Base-by-base conservation (phyloP, 2,113 vertebrate species). In the Carollia perspicillata region DNA sequence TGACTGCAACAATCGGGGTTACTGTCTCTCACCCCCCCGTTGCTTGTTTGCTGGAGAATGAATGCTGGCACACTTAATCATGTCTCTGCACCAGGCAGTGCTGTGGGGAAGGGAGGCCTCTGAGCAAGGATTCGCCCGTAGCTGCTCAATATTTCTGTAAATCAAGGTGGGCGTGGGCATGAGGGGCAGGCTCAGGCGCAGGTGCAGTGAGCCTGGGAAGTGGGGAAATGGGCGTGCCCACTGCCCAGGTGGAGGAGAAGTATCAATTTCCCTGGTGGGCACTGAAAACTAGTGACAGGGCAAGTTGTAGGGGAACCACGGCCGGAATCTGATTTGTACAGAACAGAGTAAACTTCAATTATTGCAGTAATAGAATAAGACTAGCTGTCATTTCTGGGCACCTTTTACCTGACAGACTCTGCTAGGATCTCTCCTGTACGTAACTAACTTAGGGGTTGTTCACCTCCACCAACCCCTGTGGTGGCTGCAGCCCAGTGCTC, bases 21-120 rank as follows among this genome's bases (percentile, higher is more conserved):
- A 97, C 92, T 81, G 84, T 97, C 93, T 97, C 90, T 97, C 97
- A 92, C 53, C 96, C 92, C 90, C 92, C 97, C 97, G 98, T 96
- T 75, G 95, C 95, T 95, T 84, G 69, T 97, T 98, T 98, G 97
- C 95, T 94, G 74, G 84, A 90, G 96, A 97, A 95, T 90, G 95
- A 93, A 97, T 91, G 94, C 60, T n/a, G 93, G 84, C 53, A 95
- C 74, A 96, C 93, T 95, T 96, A 87, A 97, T 95, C 90, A 80
- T 94, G 95, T 94, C 97, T 97, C 94, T 96, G 89, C 75, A 90
- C 85, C 95, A 95, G n/a, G 63, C 69, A n/a, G 0, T 84, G 89
- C 44, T 37, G 66, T 95, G 89, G 69, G 65, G 95, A 97, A 96
- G 42, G 96, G 74, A 85, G 95, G 74, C 22, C 85, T 96, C 96